Evolutionary conservation across 2,113 vertebrate species (phyloP).

Genomic region (Eleginops maclovinus): DNA sequence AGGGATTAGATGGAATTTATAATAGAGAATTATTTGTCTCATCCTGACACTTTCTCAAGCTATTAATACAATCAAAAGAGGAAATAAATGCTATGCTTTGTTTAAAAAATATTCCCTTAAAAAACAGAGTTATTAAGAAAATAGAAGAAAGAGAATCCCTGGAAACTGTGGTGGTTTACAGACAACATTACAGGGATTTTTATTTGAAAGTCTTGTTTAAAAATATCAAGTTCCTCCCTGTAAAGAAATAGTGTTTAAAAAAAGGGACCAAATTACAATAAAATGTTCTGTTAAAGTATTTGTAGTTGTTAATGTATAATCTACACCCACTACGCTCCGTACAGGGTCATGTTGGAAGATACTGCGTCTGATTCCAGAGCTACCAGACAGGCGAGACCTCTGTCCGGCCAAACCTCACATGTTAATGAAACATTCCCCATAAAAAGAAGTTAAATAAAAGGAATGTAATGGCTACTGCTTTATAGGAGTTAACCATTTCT

Average conservation of each 20-base stretch:
- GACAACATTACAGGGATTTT: no score
- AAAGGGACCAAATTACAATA: no score
- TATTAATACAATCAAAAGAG: no score
- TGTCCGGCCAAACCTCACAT: conserved; percentile 51
- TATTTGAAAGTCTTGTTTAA: no score
- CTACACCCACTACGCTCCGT: background rate
- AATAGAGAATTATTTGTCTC: no score
- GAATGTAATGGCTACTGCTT: background rate
- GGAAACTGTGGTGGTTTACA: background rate
- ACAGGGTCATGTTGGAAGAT: conserved; percentile 27
- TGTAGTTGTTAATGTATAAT: no score
- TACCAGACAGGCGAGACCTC: conserved; percentile 41
- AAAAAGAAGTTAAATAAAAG: conserved; percentile 8
- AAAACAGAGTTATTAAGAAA: background rate
- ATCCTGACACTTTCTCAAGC: no score
- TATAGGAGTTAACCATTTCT: background rate
- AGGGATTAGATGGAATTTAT: no score
- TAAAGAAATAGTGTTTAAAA: no score
- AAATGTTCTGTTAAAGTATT: no score
- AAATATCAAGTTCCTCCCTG: no score
- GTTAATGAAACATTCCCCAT: conserved; percentile 40
- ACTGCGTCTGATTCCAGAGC: conserved; percentile 1
- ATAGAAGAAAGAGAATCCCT: background rate
- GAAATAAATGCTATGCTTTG: no score
- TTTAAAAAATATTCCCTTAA: background rate